Evolutionary conservation across 1,140 invertebrate genomes (phyloP).

Genomic region (Bradysia coprophila): DNA sequence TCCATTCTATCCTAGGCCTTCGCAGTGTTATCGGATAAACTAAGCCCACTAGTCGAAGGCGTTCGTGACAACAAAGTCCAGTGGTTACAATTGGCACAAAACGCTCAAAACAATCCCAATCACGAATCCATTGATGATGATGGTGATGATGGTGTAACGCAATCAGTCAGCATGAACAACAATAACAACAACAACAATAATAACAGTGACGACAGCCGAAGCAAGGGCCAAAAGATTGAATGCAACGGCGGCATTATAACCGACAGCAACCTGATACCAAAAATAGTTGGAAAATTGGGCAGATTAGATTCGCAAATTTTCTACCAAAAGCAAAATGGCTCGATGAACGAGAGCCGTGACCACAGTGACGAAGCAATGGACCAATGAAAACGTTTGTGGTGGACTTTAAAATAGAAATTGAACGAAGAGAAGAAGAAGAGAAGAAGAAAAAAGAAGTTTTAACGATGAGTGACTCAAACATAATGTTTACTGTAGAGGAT

Average conservation of each 20-base stretch:
- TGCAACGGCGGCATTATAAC: constrained; percentile 5
- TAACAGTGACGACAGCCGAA: constrained; percentile 6
- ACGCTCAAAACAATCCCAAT: constrained; percentile 15
- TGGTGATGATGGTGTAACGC: constrained; percentile 10
- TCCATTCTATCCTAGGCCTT: constrained; percentile 50
- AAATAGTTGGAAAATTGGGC: constrained; percentile 23
- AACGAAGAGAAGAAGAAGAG: no score
- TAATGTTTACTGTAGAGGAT: no score
- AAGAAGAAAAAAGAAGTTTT: no score
- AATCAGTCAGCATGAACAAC: constrained; percentile 3
- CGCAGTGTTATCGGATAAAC: constrained; percentile 50
- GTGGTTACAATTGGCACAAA: constrained; percentile 58
- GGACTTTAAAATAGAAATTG: no score
- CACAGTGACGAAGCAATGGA: neutral
- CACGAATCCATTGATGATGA: constrained; percentile 8
- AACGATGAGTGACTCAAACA: no score
- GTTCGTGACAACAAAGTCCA: constrained; percentile 64
- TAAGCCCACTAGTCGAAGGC: constrained; percentile 65
- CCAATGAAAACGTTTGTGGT: no score
- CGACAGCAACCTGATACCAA: constrained; percentile 25
- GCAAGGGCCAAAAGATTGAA: neutral
- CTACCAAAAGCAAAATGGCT: neutral
- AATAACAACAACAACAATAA: constrained; percentile 2
- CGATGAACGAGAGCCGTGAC: neutral
- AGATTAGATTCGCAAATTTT: constrained; percentile 4